Conservation (phyloP, 2,888 invertebrate genomes). For the Andrena hattorfiana region DNA sequence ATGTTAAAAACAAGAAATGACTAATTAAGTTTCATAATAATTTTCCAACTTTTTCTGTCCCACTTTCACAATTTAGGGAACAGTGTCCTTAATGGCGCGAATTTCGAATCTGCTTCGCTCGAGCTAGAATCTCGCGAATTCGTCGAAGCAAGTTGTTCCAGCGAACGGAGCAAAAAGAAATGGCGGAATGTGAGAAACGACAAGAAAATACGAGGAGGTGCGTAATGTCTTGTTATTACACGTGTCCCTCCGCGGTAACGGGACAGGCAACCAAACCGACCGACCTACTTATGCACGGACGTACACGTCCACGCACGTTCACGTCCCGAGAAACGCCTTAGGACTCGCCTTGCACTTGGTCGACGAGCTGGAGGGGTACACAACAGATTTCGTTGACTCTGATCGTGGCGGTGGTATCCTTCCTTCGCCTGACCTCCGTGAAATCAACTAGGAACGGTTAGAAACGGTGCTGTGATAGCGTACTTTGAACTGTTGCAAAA, state of each 20-base stretch:
- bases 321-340: conserved; percentile 57
- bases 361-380: neutral
- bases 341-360: conserved; percentile 58
- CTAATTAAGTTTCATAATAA: too few species aligned
- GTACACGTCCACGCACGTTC: conserved; percentile 52
- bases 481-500: neutral
- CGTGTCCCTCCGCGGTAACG: conserved; percentile 79
- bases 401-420: neutral
- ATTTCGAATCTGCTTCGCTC: neutral
- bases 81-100: neutral
- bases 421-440: neutral
- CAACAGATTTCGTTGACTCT: conserved; percentile 14
- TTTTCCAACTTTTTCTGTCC: too few species aligned
- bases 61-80: neutral
- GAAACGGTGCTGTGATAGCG: too few species aligned
- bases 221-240: conserved; percentile 80
- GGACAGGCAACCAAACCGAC: conserved; percentile 76
- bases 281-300: conserved; percentile 80
- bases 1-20: too few species aligned
- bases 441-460: neutral
- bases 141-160: neutral
- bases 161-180: conserved; percentile 1
- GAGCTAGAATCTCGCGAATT: neutral
- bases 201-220: conserved; percentile 57
- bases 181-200: conserved; percentile 30